phyloP scores from a whole-genome alignment of 2,797 vertebrate species.

The Silurus aristotelis region DNA sequence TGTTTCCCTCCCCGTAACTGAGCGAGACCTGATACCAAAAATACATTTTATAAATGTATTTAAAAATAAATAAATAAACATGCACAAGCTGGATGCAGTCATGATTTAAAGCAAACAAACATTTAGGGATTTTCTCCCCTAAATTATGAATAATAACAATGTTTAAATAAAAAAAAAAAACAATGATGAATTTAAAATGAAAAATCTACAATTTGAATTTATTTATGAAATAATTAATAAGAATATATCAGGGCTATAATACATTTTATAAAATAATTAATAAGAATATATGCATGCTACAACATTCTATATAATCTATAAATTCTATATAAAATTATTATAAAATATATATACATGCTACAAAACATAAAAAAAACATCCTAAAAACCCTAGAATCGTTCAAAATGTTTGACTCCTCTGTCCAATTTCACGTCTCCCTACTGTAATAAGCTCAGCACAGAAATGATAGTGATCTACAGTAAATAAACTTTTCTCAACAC shows the following conservation, averaged over 20 bases:
- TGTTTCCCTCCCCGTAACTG: not conserved
- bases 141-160: too few species aligned
- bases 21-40: not conserved
- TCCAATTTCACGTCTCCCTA: not conserved
- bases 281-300: not conserved
- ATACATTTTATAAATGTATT: too few species aligned
- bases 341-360: too few species aligned
- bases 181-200: not conserved
- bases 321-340: too few species aligned
- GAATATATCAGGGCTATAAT: too few species aligned
- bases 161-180: not conserved
- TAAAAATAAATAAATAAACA: not conserved
- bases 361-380: too few species aligned
- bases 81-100: not conserved
- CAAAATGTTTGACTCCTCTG: not conserved
- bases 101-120: not conserved
- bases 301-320: not conserved
- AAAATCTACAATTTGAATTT: not conserved
- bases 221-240: too few species aligned
- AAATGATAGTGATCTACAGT: not conserved
- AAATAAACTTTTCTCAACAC: not conserved
- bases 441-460: not conserved
- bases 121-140: too few species aligned
- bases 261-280: too few species aligned
- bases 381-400: not conserved